Evolutionary conservation across 2,888 invertebrate species (phyloP), one percentile per base, ranked within the genome.

Genomic region (Oxytorus armatus): DNA sequence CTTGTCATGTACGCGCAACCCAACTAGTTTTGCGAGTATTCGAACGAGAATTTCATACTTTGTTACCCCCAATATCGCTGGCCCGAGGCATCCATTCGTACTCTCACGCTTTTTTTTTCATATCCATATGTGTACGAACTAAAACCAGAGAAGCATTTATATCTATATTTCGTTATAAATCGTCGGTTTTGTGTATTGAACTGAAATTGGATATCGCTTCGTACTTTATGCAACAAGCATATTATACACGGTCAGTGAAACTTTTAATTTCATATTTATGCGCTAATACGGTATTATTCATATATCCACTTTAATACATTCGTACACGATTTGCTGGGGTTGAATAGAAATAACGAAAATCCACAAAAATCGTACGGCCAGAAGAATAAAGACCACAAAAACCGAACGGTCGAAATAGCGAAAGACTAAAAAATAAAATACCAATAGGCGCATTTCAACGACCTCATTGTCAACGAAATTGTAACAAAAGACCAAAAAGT

Each of bases 11-110:
- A 68, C 33, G 25, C 59, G 51, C 59, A 59, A 51, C 69, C 42
- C 69, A 53, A 72, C 47, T 29, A 77, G 47, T 70, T 77, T 75
- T 65, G 33, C 55, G 39, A 44, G 53, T 61, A 53, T 66, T 76
- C 51, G 59, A 51, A 44, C 66, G 21, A 33, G 53, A 72, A 76
- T 79, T 75, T 72, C 44, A 76, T 72, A 79, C 70, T 66, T 61
- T 49, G 76, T 76, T 79, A 59, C 49, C 47, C 53, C 29, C 8
- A 8, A 21, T 14, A 59, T 21, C 33, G 16, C 16, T 65, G 33
- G 65, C 72, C 25, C 59, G 39, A 39, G 72, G 57, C 72, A 66
- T 23, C 51, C 66, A 78, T 66, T 59, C 42, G 44, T 66, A 49
- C 66, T 16, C 23, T 59, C 47, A 44, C 14, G 14, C 33, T 8